phyloP scores from a whole-genome alignment of 2,113 vertebrate species.

The Gasterosteus aculeatus region DNA sequence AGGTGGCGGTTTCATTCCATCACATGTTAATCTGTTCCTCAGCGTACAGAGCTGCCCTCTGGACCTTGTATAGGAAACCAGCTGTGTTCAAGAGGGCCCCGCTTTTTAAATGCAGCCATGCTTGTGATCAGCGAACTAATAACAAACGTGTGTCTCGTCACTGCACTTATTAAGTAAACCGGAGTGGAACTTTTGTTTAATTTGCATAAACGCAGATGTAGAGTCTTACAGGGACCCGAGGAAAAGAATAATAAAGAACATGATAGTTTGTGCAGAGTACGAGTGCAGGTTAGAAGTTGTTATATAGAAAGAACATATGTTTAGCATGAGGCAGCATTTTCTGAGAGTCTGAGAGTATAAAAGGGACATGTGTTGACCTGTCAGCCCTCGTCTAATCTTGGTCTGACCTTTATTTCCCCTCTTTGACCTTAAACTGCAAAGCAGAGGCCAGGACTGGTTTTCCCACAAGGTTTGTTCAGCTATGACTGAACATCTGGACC shows the following conservation, averaged over 20 bases:
- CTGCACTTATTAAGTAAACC: not conserved
- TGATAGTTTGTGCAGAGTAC: not conserved
- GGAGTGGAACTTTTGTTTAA: not conserved
- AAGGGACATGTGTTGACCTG: slow-evolving; percentile 25
- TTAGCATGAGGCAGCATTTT: slow-evolving; percentile 37
- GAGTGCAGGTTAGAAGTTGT: slow-evolving; percentile 1
- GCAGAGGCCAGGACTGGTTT: slow-evolving; percentile 40
- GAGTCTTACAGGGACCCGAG: not conserved
- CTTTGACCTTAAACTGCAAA: slow-evolving; percentile 70
- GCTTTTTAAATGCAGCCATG: not conserved
- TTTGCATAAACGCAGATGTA: not conserved
- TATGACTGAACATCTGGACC: slow-evolving; percentile 38
- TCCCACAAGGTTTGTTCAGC: slow-evolving; percentile 54
- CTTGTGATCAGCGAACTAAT: not conserved
- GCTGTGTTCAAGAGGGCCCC: not conserved
- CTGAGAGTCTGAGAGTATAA: slow-evolving; percentile 37
- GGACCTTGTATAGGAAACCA: slow-evolving; percentile 36
- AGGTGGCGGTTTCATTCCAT: slow-evolving; percentile 54
- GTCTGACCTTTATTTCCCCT: slow-evolving; percentile 75
- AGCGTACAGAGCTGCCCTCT: not conserved
- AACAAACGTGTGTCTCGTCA: not conserved
- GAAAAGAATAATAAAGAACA: not conserved
- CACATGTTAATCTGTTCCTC: not conserved
- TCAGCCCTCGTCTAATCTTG: slow-evolving; percentile 67
- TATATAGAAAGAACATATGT: slow-evolving; percentile 23